Percentiles rank a stretch among this genome's conserved stretches.
phyloP scores from a whole-genome alignment of 2,888 invertebrate genomes.

The Xiphydria camelus region DNA sequence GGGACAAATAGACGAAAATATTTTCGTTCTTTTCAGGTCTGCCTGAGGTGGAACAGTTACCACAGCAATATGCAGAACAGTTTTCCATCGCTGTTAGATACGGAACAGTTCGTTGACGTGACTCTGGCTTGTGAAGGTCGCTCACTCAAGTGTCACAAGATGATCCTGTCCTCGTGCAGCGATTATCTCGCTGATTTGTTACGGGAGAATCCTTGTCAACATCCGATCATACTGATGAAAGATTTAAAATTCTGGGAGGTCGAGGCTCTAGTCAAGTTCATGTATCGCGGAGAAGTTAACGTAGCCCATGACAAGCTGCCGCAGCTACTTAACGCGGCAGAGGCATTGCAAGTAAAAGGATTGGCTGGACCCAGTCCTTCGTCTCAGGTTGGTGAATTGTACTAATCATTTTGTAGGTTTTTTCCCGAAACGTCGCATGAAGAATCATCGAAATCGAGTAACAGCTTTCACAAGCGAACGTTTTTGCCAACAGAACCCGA shows the following conservation, averaged over 20 bases:
- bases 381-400: constrained; percentile 38
- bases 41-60: constrained; percentile 82
- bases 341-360: constrained; percentile 81
- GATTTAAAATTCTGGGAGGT: constrained; percentile 84
- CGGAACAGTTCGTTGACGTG: constrained; percentile 86
- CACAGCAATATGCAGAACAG: constrained; percentile 78
- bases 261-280: constrained; percentile 84
- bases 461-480: too few species aligned
- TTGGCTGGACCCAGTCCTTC: constrained; percentile 55
- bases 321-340: constrained; percentile 80
- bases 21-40: constrained; percentile 62
- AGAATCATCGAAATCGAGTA: background rate
- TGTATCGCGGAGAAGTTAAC: constrained; percentile 89
- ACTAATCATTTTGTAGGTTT: constrained; percentile 2
- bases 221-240: constrained; percentile 82
- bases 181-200: constrained; percentile 80
- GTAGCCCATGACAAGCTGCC: constrained; percentile 83
- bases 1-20: too few species aligned
- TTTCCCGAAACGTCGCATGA: background rate
- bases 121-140: constrained; percentile 86
- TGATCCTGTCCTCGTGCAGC: constrained; percentile 83
- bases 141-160: constrained; percentile 84
- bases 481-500: constrained; percentile 36
- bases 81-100: constrained; percentile 73
- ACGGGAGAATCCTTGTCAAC: constrained; percentile 82